Base-by-base conservation (phyloP, 1,140 invertebrate species). In the Drosophila mauritiana region DNA sequence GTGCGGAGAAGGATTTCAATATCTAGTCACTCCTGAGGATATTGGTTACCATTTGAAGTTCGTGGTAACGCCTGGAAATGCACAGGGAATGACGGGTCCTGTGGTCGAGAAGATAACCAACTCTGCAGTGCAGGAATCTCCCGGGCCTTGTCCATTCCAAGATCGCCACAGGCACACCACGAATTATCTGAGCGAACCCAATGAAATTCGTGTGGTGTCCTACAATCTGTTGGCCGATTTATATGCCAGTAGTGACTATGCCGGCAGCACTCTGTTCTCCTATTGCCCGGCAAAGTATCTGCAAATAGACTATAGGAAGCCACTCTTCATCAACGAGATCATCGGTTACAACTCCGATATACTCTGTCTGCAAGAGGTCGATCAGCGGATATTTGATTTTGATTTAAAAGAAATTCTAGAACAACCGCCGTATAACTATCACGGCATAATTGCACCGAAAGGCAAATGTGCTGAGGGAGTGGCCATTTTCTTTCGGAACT, bases 311-410 rank as follows among this genome's bases (percentile, higher is more conserved):
- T 99, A 98, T 86, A 94, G 98, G 85, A 97, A 97, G 86, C 95
- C 96, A 81, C 93, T 98, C 10, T 94, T 98, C 73, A 73, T 97
- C 0, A 97, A 97, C 91, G 97, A 98, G 93, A 92, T 98, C 37
- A 78, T 95, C 95, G 97, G 97, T 15, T 99, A 98, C 80, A 97
- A 98, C 93, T 94, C 95, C 34, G 98, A 99, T 93, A 93, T 99
- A 46, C 94, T 98, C 39, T 98, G 97, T 85, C 93, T 99, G 12
- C 98, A 99, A 95, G 98, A 99, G 94, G 97, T 98, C 0, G 98
- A 98, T 92, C 90, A 79, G 11, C 97, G 96, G 93, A 93, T 98
- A 25, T 98, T 96, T 91, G 91, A 95, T 15, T 90, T 94, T 74
- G 96, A 97, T 89, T 93, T 98, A n/a, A 73, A 92, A 37, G 95